phyloP scores from a whole-genome alignment of 92 coral and sea anemone genomes.

The Zoanthus gigantus region DNA sequence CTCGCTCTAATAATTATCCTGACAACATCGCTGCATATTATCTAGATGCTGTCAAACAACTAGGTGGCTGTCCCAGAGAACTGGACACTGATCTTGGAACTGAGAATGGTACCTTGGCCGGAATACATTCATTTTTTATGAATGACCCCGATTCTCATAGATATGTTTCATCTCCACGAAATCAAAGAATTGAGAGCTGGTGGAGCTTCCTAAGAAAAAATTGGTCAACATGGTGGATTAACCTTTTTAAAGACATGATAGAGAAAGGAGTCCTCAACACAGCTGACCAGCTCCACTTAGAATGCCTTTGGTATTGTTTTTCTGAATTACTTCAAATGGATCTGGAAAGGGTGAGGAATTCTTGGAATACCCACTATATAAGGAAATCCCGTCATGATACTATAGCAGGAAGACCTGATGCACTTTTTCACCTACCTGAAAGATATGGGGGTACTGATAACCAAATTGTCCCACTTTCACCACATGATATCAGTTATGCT shows the following conservation, averaged over 20 bases:
- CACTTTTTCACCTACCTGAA: conserved; percentile 57
- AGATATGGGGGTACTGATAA: conserved; percentile 45
- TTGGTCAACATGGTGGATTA: conserved; percentile 45
- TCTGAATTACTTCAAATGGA: conserved; percentile 31
- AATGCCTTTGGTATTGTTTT: conserved; percentile 48
- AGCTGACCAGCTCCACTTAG: conserved; percentile 35
- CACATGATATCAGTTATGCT: conserved; percentile 35
- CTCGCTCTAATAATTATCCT: conserved; percentile 38
- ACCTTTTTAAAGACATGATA: conserved; percentile 37
- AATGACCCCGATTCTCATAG: conserved; percentile 28
- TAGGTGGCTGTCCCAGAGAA: conserved; percentile 45
- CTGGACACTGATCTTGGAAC: conserved; percentile 30
- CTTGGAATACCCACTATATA: conserved; percentile 46
- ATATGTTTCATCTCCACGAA: conserved; percentile 29
- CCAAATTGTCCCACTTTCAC: conserved; percentile 53
- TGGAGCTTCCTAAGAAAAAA: conserved; percentile 37
- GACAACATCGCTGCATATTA: conserved; percentile 40
- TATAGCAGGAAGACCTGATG: conserved; percentile 52
- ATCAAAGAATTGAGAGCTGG: conserved; percentile 40
- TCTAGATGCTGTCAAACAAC: conserved; percentile 40
- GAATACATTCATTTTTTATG: conserved; percentile 27
- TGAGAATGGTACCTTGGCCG: conserved; percentile 33
- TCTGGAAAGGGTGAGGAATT: conserved; percentile 27
- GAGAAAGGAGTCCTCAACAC: conserved; percentile 41
- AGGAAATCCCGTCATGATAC: conserved; percentile 58